Base-by-base conservation (phyloP, 2,888 invertebrate species). In the Panopea generosa region DNA sequence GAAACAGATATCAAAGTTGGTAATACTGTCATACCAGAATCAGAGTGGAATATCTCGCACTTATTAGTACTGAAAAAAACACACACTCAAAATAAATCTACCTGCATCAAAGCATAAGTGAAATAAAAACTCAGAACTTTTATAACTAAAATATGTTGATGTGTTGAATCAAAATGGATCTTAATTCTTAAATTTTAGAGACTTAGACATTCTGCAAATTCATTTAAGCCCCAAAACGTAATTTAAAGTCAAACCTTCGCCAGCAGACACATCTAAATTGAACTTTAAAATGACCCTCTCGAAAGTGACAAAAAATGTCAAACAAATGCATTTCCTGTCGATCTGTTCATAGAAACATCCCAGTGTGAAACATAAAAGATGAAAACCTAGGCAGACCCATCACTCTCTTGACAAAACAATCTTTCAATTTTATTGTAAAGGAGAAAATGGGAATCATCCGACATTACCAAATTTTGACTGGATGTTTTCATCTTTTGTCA, bases 261-360 rank as follows among this genome's bases (percentile, higher is more conserved):
- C 29, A 7, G 33, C 33, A 33, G 33, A 33, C 33, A 33, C 52
- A 69, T 75, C 60, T 63, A 75, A 75, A 75, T 67, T 70, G 70
- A 70, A 67, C 71, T 76, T 76, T 71, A 47, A 50, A 76, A 62
- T 70, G 76, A 71, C 71, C 65, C 71, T 72, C 75, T 80, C 61
- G 69, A 77, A 80, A 77, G 45, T 76, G 80, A 80, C 80, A 80
- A 76, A 77, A 65, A 74, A 66, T 65, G 80, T 77, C 77, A 80
- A 80, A 76, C 74, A 76, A 77, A 74, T 77, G 76, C 80, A 80
- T 76, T 80, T 77, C 77, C 76, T 80, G 76, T 77, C 61, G 76
- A 77, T 76, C 52, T 55, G 40, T 16, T 40, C 67, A 57, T 59
- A 71, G 74, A 77, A 69, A 69, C 65, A 16, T 18, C 38, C 53